A percentile compares a stretch with the other conserved stretches of the same genome.
Evolutionary conservation across 2,113 vertebrate species (phyloP).

Genomic region (Lycocorax pyrrhopterus): DNA sequence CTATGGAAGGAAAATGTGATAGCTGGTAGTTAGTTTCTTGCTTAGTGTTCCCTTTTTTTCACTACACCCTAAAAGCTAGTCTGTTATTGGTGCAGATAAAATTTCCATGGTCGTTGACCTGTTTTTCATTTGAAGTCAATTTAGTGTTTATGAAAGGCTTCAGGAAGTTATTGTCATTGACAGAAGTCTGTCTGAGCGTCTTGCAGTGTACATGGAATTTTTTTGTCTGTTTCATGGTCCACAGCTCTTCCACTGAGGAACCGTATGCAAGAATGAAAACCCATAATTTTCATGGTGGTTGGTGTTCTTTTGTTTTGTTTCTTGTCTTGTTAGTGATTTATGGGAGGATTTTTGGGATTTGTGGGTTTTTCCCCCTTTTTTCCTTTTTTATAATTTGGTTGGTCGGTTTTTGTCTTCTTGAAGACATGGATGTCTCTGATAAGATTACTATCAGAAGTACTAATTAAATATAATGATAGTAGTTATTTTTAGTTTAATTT

Average conservation of each 20-base stretch:
- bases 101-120: background rate
- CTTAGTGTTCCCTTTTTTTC: background rate
- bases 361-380: fast-evolving
- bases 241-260: background rate
- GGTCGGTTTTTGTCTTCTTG: background rate
- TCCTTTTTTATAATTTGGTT: background rate
- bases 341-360: too few relatives aligned
- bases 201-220: background rate
- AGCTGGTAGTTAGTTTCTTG: background rate
- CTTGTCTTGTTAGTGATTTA: background rate
- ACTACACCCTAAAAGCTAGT: background rate
- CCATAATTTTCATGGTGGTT: background rate
- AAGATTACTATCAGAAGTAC: background rate
- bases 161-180: background rate
- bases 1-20: background rate
- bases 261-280: background rate
- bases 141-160: background rate
- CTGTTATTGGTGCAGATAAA: background rate
- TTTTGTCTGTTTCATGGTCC: background rate
- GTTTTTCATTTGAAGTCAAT: background rate
- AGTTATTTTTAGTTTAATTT: background rate
- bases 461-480: background rate
- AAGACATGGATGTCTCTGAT: background rate
- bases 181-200: background rate
- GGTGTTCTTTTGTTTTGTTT: background rate